Evolutionary conservation across 2,888 invertebrate genomes (phyloP), one percentile per base, ranked within the genome.

Genomic region (Cabera pusaria): DNA sequence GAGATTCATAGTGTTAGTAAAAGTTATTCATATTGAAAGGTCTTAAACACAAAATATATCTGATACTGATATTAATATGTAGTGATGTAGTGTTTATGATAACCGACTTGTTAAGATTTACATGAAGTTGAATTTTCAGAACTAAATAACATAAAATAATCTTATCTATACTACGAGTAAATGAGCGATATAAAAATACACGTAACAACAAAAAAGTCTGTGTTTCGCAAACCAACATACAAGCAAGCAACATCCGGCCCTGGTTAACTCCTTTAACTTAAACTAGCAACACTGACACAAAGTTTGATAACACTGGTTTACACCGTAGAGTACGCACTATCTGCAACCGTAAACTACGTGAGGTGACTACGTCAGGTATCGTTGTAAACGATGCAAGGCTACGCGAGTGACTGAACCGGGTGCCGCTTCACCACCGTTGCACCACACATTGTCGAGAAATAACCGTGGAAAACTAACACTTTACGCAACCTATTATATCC

Each of bases 401-500:
- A 64, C 82, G 82, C 77, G 76, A 69, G 64, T 72, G 77, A 83
- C 79, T 83, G 80, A 78, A 53, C 66, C 60, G 60, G 61, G 52
- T 57, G 54, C 59, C 54, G 60, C 62, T 64, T 59, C 64, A 69
- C 70, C 76, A 72, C 75, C 74, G 81, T 85, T 85, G 77, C 86
- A 84, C 81, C 69, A 71, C 66, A 67, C 80, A 84, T 82, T 86
- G 85, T 85, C 76, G 67, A 77, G 72, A 72, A 60, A 77, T 61
- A 72, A 31, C 78, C 84, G 86, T 85, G 84, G 84, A 80, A 87
- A 82, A 80, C 66, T 63, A 36, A 64, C 57, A 55, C 59, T 81
- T 87, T 86, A 76, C 85, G 86, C 84, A 87, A 87, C 59, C 79
- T 64, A 79, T 80, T 79, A 72, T 79, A 65, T 68, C 70, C 68